These are phyloP conservation scores for Palaemon carinicauda DNA, from an alignment of 1,140 invertebrate genomes.

Conservation along the genomic window DNA sequence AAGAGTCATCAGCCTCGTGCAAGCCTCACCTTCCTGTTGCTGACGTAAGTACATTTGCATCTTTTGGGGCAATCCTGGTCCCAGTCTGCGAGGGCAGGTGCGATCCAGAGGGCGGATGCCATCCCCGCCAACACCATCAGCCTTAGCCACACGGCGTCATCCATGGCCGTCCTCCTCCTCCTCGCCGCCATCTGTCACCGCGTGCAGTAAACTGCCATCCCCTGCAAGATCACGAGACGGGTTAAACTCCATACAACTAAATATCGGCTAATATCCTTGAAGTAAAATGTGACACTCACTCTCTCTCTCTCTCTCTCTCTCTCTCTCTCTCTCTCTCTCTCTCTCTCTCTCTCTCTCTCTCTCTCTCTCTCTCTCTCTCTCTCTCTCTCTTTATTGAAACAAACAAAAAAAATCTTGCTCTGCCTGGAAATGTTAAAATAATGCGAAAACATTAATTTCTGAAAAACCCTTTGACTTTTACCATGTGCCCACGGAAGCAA, in stretches of 20 bases:
- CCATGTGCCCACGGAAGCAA: no score
- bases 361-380: background rate
- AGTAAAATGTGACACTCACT: background rate
- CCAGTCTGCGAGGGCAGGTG: conserved; percentile 23
- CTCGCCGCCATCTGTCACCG: conserved; percentile 1
- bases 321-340: no score
- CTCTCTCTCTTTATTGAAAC: background rate
- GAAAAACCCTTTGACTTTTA: no score
- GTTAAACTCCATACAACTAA: background rate
- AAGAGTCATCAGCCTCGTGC: no score
- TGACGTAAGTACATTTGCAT: conserved; percentile 38
- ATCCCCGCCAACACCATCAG: background rate
- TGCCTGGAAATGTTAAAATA: no score
- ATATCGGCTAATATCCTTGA: background rate
- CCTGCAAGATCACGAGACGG: background rate
- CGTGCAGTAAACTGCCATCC: background rate
- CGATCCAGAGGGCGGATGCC: background rate
- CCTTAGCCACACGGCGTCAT: background rate
- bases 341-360: no score
- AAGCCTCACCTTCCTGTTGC: conserved; percentile 34
- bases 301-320: background rate
- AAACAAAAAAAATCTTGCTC: no score
- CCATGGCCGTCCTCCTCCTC: background rate
- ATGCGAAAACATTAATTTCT: no score
- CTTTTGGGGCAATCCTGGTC: conserved; percentile 12